Percentiles rank a stretch among this genome's conserved stretches.
These are phyloP conservation scores for Stomatorhinus ivindoensis DNA, from an alignment of 2,113 vertebrate genomes.

Conservation along the genomic window DNA sequence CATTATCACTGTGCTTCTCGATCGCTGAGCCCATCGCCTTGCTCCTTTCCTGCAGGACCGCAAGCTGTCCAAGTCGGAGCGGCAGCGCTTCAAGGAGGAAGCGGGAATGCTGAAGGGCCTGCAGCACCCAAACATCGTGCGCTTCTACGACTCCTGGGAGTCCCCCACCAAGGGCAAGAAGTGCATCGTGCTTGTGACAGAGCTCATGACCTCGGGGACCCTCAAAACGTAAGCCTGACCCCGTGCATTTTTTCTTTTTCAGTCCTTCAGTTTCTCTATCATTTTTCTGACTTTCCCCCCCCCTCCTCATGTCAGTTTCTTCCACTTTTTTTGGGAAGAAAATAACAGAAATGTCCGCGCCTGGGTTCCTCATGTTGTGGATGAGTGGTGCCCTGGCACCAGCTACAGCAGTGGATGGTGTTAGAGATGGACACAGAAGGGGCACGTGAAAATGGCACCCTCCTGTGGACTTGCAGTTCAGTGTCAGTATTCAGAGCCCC, in stretches of 20 bases:
- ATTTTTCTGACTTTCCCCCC: not conserved
- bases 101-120: conserved; percentile 97
- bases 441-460: not conserved
- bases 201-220: conserved; percentile 97
- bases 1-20: conserved; percentile 13
- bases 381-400: not conserved
- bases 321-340: not conserved
- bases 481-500: not conserved
- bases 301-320: not conserved
- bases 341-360: not conserved
- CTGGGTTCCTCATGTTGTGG: not conserved
- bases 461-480: not conserved
- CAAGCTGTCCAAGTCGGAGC: conserved; percentile 90
- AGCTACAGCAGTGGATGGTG: not conserved
- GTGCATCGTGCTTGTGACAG: conserved; percentile 94
- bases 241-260: not conserved
- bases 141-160: conserved; percentile 99
- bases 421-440: not conserved
- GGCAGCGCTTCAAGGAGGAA: conserved; percentile 96
- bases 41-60: conserved; percentile 69
- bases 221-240: conserved; percentile 87
- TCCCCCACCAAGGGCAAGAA: conserved; percentile 94
- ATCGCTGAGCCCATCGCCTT: not conserved
- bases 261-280: conserved; percentile 32
- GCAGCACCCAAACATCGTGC: conserved; percentile 97